Evolutionary conservation across 2,888 invertebrate genomes (phyloP), one percentile per base, ranked within the genome.

Genomic region (Auanema freiburgensis): DNA sequence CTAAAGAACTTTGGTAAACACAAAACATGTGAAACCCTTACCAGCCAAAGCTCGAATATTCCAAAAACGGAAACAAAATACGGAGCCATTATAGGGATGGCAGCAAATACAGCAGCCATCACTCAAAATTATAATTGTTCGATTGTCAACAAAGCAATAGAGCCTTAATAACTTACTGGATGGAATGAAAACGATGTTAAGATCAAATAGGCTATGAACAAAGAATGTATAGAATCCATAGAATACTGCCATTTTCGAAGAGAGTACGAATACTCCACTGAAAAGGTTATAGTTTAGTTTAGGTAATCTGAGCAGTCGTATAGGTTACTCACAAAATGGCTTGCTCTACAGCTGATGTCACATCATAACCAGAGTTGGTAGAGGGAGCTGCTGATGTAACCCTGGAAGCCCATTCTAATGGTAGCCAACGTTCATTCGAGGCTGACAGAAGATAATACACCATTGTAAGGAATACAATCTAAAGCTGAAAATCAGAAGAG

Each of bases 201-300:
- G 91, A 63, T 92, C 92, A 84, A 97, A 96, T 12, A 97, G 87
- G 72, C 92, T 93, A 85, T 98, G 97, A 57, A 93, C 91, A 68
- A 97, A 89, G 93, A 96, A 98, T 0, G 97, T 97, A 90, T 96
- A 98, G 70, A 97, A 88, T 0, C 96, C 97, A 84, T 98, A 97
- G 86, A 98, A 98, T 0, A 91, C 88, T 0, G 94, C 92, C 89
- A 97, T 92, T 87, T 97, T 98, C 79, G 95, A 91, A 2, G 96
- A 94, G 0, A 96, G 95, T 65, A 92, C 89, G 84, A 98, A 92
- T 14, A 98, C 97, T 77, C 93, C 93, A 77, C 93, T 93, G 59
- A 46, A 70, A 78, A 61, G 10, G 56, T 42, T 11, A 14, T 40
- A 21, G 4, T 1, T 43, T 43, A n/a, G 43, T 43, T 12, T 43